Base-by-base conservation (phyloP, 1,140 invertebrate species). In the Thaumetopoea pityocampa region DNA sequence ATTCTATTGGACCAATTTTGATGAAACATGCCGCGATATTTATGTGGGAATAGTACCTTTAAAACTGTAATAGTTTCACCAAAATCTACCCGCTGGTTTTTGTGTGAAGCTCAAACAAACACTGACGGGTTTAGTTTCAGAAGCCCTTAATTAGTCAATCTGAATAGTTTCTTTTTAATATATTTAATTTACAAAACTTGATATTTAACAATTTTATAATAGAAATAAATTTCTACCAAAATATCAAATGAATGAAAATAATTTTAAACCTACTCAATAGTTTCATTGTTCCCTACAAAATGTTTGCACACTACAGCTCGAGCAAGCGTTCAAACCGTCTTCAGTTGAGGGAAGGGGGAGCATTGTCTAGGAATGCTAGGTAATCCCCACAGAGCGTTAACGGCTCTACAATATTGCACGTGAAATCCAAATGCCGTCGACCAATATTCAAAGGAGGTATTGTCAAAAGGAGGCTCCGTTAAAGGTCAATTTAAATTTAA, bases 401-500 rank as follows among this genome's bases (percentile, higher is more conserved):
- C 67, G 51, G 44, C 51, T 56, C 46, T 29, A 57, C 59, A 62
- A 63, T 63, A 30, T 58, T 22, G 40, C 51, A 64, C 48, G 52
- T 63, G 56, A 66, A 58, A 62, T 52, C 36, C 51, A 44, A 41
- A 51, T 45, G 51, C 58, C 51, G 65, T 58, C 61, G 58, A 47
- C 57, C 61, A 49, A 58, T 60, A 68, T 76, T 74, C 68, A 80
- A 74, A 72, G 64, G 59, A 67, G 64, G 63, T 64, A 65, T 67
- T 68, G 68, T 60, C 57, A 62, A 56, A 64, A 50, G 54, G 58
- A 58, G 38, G 50, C 48, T 45, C 35, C 51, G 59, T 69, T 68
- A 67, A 56, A 73, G 67, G 57, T 70, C 62, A 71, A 76, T 80
- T 71, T n/a, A n/a, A n/a, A n/a, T n/a, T n/a, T n/a, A n/a, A n/a